These are phyloP conservation scores for Pardosa pseudoannulata DNA, from an alignment of 2,888 invertebrate species.

Conservation along the genomic window DNA sequence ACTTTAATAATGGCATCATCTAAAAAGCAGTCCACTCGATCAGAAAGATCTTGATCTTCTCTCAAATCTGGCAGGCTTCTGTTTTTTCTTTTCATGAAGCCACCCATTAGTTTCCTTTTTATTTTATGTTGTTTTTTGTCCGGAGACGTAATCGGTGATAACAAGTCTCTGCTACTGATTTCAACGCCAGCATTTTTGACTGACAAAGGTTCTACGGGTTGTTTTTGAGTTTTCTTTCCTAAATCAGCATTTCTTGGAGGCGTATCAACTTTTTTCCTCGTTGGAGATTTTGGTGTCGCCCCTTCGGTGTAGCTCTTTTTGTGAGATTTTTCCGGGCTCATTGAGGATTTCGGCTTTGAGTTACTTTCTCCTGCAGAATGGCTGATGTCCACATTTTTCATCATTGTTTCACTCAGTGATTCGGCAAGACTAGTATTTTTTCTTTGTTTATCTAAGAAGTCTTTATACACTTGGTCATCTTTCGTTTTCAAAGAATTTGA, in stretches of 20 bases:
- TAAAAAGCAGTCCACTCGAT: constrained; percentile 48
- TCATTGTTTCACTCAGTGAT: constrained; percentile 46
- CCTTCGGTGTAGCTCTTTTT: constrained; percentile 31
- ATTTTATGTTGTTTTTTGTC: constrained; percentile 93
- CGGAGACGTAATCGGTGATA: constrained; percentile 48
- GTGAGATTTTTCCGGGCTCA: constrained; percentile 23
- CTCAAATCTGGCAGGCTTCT: constrained; percentile 94
- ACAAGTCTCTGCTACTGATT: constrained; percentile 36
- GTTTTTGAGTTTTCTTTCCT: constrained; percentile 3
- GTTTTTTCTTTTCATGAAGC: constrained; percentile 90
- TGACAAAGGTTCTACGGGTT: constrained; percentile 15
- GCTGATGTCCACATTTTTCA: constrained; percentile 49
- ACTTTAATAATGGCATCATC: constrained; percentile 68
- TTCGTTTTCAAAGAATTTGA: constrained; percentile 70
- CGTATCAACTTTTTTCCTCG: constrained; percentile 44
- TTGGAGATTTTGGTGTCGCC: constrained; percentile 40
- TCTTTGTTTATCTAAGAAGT: constrained; percentile 67
- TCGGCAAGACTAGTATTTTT: constrained; percentile 52
- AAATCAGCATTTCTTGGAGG: constrained; percentile 23
- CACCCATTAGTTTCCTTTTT: constrained; percentile 91
- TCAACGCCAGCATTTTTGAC: constrained; percentile 15
- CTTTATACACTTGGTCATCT: constrained; percentile 73
- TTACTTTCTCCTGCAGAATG: constrained; percentile 18
- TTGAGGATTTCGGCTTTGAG: constrained; percentile 28
- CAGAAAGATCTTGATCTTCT: constrained; percentile 80